These are phyloP conservation scores for Ophioderma brevispina DNA, from an alignment of 35 echinoderm and acorn worm genomes.

Conservation along the genomic window DNA sequence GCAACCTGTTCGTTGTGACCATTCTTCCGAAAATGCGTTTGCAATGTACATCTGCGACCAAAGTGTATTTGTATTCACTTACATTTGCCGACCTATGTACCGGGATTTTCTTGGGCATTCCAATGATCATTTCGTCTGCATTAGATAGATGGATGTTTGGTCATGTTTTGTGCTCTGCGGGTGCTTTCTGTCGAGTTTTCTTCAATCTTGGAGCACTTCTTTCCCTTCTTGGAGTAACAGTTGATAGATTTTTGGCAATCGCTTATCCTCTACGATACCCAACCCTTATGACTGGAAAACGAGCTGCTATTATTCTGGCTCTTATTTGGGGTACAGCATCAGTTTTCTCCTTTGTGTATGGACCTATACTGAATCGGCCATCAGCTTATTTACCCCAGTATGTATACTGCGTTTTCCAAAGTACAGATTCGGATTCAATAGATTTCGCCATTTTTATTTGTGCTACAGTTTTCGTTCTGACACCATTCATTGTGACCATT, in stretches of 20 bases:
- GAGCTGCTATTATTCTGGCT: background rate
- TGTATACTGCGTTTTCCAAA: background rate
- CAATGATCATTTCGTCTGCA: background rate
- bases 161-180: background rate
- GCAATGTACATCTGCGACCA: background rate
- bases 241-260: conserved; percentile 17
- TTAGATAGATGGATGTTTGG: background rate
- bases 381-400: background rate
- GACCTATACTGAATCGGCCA: background rate
- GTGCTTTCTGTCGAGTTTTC: background rate
- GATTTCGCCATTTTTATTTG: background rate
- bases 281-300: background rate
- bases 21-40: background rate
- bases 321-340: background rate
- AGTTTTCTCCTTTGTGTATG: background rate
- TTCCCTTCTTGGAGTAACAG: background rate
- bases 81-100: conserved; percentile 11
- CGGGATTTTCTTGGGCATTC: background rate
- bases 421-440: background rate
- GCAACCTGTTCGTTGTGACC: background rate
- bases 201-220: background rate
- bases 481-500: background rate
- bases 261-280: conserved; percentile 21
- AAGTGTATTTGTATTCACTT: background rate
- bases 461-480: background rate